phyloP scores from a whole-genome alignment of 2,888 invertebrate species.

The Epirrhoe tristata region DNA sequence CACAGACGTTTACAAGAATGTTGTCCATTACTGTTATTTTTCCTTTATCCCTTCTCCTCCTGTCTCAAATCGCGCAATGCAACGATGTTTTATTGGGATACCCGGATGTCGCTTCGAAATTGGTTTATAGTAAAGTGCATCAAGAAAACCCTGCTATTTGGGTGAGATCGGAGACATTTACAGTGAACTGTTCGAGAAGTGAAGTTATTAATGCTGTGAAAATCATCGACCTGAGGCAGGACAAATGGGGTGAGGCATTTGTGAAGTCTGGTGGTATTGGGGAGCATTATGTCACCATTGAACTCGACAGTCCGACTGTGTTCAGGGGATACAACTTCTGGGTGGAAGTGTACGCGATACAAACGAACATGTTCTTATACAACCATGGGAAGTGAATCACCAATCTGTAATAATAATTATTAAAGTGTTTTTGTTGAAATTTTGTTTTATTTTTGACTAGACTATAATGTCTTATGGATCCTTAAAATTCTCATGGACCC shows the following conservation, averaged over 20 bases:
- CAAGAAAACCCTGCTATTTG: conserved; percentile 73
- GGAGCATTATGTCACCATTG: conserved; percentile 65
- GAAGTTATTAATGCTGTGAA: conserved; percentile 69
- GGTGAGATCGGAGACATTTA: conserved; percentile 68
- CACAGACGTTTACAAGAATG: conserved; percentile 34
- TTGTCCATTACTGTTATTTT: conserved; percentile 16
- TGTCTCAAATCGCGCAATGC: conserved; percentile 22
- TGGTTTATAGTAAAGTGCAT: conserved; percentile 71
- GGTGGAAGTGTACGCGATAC: conserved; percentile 65
- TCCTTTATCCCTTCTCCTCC: background rate
- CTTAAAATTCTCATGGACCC: too few species aligned
- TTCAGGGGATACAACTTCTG: conserved; percentile 72
- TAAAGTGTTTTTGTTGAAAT: background rate
- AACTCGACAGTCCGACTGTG: conserved; percentile 67
- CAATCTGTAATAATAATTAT: too few species aligned
- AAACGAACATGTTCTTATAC: conserved; percentile 26
- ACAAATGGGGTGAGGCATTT: conserved; percentile 67
- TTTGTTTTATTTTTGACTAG: conserved; percentile 11
- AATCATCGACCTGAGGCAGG: conserved; percentile 69
- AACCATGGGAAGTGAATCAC: conserved; percentile 30
- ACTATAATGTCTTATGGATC: too few species aligned
- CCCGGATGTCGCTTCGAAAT: conserved; percentile 60
- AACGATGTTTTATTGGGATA: conserved; percentile 58
- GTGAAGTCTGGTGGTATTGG: conserved; percentile 72
- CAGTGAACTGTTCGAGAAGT: conserved; percentile 60